Evolutionary conservation across 2,113 vertebrate genomes (phyloP), one percentile per base, ranked within the genome.

Genomic region (Protobothrops flavoviridis): DNA sequence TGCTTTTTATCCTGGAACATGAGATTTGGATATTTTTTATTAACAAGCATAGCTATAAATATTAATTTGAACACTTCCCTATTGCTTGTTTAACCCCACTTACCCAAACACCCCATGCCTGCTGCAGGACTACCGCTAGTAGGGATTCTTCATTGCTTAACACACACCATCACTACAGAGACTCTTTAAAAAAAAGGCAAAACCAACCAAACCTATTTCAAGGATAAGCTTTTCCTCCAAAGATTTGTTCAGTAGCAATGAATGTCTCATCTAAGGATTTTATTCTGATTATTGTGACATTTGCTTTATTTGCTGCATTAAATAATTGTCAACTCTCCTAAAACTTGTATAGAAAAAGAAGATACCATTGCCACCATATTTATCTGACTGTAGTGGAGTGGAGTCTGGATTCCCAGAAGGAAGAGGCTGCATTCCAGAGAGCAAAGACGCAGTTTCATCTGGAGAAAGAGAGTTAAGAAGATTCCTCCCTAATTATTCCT

Each of bases 221-320:
- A 97, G 97, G 97, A 96, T 97, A 97, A 96, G 92, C 94, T 95
- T 92, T 88, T 87, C 96, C 96, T 96, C 96, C 92, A 87, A 90
- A 96, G 96, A 92, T 95, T 97, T 97, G 69, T 92, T 96, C 81
- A 61, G 95, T 91, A 85, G 94, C 94, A 94, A 13, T 94, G 94
- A 95, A 94, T 96, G 95, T 96, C 96, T 97, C 95, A 95, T 97
- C 95, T 95, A 95, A 95, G 96, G 96, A 97, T 95, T 97, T 94
- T 96, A 85, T 97, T 97, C 95, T 98, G 95, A 97, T 98, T 97
- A 97, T 97, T 97, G 96, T 97, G 96, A 95, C 94, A 93, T 97
- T 95, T 96, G 94, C 94, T 97, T 97, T 95, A 93, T 97, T 95
- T 20, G 94, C 91, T 96, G 96, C 97, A 97, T 93, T 96, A 96